Conservation (phyloP, 2,888 invertebrate genomes). For the Slavum lentiscoides region DNA sequence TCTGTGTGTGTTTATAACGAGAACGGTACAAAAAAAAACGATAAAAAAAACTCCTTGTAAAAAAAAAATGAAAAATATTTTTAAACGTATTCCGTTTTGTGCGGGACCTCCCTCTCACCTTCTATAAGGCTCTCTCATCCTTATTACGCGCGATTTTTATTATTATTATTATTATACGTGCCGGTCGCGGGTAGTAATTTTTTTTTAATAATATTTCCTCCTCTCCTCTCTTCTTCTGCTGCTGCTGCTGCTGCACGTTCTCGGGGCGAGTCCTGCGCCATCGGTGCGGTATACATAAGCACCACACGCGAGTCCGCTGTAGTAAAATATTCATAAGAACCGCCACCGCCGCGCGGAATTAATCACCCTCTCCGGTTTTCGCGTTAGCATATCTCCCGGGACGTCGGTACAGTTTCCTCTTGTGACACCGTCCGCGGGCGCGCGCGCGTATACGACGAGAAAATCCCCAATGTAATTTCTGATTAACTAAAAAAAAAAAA, state of each 20-base stretch:
- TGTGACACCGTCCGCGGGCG: constrained; percentile 32
- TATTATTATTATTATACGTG: too few relatives aligned
- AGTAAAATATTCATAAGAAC: constrained; percentile 51
- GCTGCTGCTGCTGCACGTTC: background rate
- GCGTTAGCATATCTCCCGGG: constrained; percentile 51
- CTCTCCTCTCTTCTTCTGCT: background rate
- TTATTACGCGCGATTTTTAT: too few relatives aligned
- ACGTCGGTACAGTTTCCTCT: constrained; percentile 47
- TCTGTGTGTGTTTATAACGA: too few relatives aligned
- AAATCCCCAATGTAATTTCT: constrained; percentile 53
- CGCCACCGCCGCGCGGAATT: constrained; percentile 30
- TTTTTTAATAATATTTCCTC: constrained; percentile 26
- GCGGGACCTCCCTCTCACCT: too few relatives aligned
- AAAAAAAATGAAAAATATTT: too few relatives aligned
- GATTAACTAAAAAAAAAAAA: constrained; percentile 47
- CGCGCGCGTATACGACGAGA: constrained; percentile 2
- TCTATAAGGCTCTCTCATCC: too few relatives aligned
- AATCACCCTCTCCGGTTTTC: constrained; percentile 51
- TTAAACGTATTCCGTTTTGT: too few relatives aligned
- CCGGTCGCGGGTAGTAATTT: constrained; percentile 23
- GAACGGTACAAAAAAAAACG: too few relatives aligned
- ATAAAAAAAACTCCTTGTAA: too few relatives aligned
- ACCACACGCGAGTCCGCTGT: too few relatives aligned
- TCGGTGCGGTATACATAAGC: too few relatives aligned
- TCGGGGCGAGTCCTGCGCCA: too few relatives aligned